These are phyloP conservation scores for Tachysurus fulvidraco DNA, from an alignment of 2,113 vertebrate species.

Conservation along the genomic window DNA sequence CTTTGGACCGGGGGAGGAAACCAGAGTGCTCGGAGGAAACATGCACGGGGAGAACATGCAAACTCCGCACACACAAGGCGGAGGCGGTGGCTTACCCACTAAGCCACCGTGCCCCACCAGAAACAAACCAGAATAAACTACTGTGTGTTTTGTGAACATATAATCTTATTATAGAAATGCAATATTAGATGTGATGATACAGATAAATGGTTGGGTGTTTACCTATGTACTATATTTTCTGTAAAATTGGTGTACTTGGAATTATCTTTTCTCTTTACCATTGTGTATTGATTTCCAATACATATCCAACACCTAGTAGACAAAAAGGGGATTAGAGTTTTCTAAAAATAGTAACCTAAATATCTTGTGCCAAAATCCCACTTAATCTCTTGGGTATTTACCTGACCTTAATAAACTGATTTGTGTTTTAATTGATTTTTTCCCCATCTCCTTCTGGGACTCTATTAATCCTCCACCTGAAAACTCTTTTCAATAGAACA, in stretches of 20 bases:
- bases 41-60: no score
- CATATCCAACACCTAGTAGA: background rate
- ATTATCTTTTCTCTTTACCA: background rate
- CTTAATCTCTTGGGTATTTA: slow-evolving; percentile 38
- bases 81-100: no score
- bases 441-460: background rate
- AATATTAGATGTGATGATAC: background rate
- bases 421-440: slow-evolving; percentile 16
- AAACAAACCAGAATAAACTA: background rate
- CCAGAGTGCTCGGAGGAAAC: no score
- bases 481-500: background rate
- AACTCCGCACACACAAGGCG: no score
- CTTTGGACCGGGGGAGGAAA: no score
- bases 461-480: slow-evolving; percentile 1
- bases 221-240: background rate
- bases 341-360: slow-evolving; percentile 22
- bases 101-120: no score
- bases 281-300: background rate
- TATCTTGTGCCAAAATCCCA: slow-evolving; percentile 29
- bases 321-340: background rate
- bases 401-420: slow-evolving; percentile 30
- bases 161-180: background rate
- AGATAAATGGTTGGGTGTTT: background rate
- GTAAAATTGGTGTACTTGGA: background rate
- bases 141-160: background rate